Evolutionary conservation across 1,140 invertebrate genomes (phyloP).

Genomic region (Aphis gossypii): DNA sequence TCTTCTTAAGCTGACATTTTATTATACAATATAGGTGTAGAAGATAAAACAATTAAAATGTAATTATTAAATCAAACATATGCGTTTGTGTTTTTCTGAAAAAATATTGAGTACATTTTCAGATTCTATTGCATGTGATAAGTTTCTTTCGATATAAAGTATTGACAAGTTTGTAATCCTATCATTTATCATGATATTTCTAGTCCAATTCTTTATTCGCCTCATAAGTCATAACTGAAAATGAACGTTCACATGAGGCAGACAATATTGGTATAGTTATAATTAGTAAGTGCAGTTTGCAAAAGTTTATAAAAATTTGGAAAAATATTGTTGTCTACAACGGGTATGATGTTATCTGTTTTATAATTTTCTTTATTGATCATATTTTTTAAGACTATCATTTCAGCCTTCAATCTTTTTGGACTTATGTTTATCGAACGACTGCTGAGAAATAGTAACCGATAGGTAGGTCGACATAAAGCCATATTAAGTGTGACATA

Average conservation of each 20-base stretch:
- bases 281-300: not conserved
- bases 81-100: not conserved
- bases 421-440: not conserved
- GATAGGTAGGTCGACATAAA: too few species aligned
- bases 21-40: not conserved
- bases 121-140: not conserved
- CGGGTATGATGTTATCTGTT: too few species aligned
- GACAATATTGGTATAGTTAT: not conserved
- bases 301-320: too few species aligned
- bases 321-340: too few species aligned
- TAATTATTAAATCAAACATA: not conserved
- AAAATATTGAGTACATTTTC: not conserved
- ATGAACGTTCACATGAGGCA: conserved; percentile 1
- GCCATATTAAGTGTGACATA: too few species aligned
- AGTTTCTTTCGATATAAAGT: not conserved
- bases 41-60: not conserved
- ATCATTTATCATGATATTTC: not conserved
- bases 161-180: not conserved
- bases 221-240: not conserved
- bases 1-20: too few species aligned
- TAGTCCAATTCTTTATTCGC: not conserved
- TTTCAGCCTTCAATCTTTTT: too few species aligned
- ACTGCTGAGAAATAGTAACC: too few species aligned
- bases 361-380: too few species aligned
- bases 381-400: too few species aligned